A percentile compares a stretch with the other conserved stretches of the same genome.
Conservation (phyloP, 2,888 invertebrate genomes). For the Eupithecia dodoneata region DNA sequence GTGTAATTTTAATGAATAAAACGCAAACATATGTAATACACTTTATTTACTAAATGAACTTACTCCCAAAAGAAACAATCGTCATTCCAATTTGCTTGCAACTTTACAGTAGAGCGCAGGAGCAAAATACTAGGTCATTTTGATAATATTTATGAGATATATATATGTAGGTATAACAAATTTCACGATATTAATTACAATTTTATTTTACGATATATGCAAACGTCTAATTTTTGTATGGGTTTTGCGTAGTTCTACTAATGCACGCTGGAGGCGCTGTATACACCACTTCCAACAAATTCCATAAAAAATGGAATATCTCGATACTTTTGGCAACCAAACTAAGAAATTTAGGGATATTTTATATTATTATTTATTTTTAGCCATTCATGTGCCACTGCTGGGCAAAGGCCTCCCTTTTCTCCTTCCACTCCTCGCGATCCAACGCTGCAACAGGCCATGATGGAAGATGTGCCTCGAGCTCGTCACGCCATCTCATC, state of each 20-base stretch:
- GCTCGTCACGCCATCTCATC: too few relatives aligned
- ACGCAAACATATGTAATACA: conserved; percentile 1
- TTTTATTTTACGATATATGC: neutral
- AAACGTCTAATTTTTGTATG: neutral
- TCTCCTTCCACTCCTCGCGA: too few relatives aligned
- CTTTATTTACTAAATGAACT: conserved; percentile 27
- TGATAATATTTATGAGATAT: neutral
- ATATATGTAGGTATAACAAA: neutral
- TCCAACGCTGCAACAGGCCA: too few relatives aligned
- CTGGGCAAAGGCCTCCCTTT: too few relatives aligned
- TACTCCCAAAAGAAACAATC: conserved; percentile 31
- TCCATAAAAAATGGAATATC: neutral
- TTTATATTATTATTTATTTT: too few relatives aligned
- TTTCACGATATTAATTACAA: neutral
- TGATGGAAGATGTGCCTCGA: too few relatives aligned
- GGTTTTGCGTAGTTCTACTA: neutral
- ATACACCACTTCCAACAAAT: neutral
- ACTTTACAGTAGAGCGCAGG: neutral
- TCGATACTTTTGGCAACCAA: neutral
- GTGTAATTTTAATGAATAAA: neutral
- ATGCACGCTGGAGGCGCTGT: neutral
- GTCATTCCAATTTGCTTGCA: neutral
- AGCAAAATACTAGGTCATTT: neutral
- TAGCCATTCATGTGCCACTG: too few relatives aligned
- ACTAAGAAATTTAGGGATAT: too few relatives aligned